These are phyloP conservation scores for Anthrax anthrax DNA, from an alignment of 2,888 invertebrate species.

Conservation along the genomic window DNA sequence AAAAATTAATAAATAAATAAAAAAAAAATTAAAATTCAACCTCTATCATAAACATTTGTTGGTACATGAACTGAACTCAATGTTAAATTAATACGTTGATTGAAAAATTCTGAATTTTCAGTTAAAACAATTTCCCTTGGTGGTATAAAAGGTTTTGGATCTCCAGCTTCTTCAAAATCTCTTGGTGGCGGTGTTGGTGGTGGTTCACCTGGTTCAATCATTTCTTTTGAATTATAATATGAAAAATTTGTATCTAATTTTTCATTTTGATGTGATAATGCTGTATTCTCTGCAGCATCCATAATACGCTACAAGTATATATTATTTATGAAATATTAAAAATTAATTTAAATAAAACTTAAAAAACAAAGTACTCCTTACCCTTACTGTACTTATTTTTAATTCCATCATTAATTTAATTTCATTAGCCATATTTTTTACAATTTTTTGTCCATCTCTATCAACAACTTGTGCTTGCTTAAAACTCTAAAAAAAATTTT, in stretches of 20 bases:
- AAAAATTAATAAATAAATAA: constrained; percentile 4
- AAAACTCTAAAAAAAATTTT: constrained; percentile 48
- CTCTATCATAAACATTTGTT: constrained; percentile 86
- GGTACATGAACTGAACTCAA: constrained; percentile 88
- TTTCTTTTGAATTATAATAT: constrained; percentile 56
- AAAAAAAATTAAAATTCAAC: too few relatives aligned
- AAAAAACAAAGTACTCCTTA: too few relatives aligned
- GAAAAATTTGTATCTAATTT: constrained; percentile 45
- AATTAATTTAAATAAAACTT: too few relatives aligned
- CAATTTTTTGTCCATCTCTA: constrained; percentile 61
- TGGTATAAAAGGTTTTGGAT: constrained; percentile 40
- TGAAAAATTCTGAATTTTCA: constrained; percentile 61
- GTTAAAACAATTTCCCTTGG: constrained; percentile 50
- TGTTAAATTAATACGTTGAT: constrained; percentile 60
- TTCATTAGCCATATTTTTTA: constrained; percentile 69
- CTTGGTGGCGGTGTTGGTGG: constrained; percentile 38
- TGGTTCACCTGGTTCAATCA: constrained; percentile 43
- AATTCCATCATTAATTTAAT: constrained; percentile 78
- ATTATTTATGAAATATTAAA: background rate
- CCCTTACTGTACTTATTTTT: constrained; percentile 75
- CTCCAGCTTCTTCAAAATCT: constrained; percentile 41
- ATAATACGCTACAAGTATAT: constrained; percentile 52
- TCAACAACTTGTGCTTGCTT: constrained; percentile 61
- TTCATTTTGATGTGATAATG: constrained; percentile 44
- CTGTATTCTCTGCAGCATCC: constrained; percentile 74